phyloP scores from a whole-genome alignment of 2,888 invertebrate genomes.

The Xestobium rufovillosum region DNA sequence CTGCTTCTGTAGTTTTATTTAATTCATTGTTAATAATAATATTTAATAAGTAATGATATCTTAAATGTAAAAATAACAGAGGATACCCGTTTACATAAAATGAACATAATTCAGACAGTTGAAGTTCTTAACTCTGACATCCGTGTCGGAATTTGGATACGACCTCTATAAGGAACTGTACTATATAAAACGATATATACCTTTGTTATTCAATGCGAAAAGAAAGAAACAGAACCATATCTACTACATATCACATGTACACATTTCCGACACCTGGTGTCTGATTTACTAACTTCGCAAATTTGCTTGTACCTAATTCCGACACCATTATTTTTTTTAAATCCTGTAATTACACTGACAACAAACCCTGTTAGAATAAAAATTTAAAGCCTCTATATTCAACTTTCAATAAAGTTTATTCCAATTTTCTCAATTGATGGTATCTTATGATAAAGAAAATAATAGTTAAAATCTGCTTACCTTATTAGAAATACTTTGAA shows the following conservation, averaged over 20 bases:
- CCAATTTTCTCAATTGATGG: background rate
- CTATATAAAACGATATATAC: too few species aligned
- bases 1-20: slow-evolving; percentile 7
- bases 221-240: slow-evolving; percentile 6
- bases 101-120: slow-evolving; percentile 13
- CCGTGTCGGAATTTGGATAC: slow-evolving; percentile 11
- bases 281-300: slow-evolving; percentile 6
- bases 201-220: background rate
- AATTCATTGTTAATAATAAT: slow-evolving; percentile 7
- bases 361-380: slow-evolving; percentile 1
- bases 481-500: background rate
- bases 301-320: slow-evolving; percentile 10
- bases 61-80: slow-evolving; percentile 2
- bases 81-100: slow-evolving; percentile 8
- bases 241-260: slow-evolving; percentile 6
- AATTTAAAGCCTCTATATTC: background rate
- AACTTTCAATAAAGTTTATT: background rate
- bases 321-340: slow-evolving; percentile 9
- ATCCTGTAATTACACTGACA: slow-evolving; percentile 2
- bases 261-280: slow-evolving; percentile 9
- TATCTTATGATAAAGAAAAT: background rate
- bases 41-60: background rate
- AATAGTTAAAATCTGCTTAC: slow-evolving; percentile 2
- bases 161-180: slow-evolving; percentile 7
- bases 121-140: slow-evolving; percentile 10